Conservation (phyloP, 1,140 invertebrate genomes). For the Lasioglossum baleicum region DNA sequence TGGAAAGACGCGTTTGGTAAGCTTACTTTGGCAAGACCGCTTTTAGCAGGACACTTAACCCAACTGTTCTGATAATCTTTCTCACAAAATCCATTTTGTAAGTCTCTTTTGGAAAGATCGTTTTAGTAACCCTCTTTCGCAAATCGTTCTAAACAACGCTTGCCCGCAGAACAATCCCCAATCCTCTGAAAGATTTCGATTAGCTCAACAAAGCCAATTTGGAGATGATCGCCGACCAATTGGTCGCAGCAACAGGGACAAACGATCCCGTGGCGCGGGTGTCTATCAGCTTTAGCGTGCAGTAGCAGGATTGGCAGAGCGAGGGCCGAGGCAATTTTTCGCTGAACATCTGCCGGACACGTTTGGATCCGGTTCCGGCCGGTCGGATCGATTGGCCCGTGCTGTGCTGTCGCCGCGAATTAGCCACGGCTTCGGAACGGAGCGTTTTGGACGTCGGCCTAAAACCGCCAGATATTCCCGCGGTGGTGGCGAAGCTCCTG, state of each 20-base stretch:
- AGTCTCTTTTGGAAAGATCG: too few relatives aligned
- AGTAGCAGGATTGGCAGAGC: neutral
- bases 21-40: too few relatives aligned
- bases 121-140: too few relatives aligned
- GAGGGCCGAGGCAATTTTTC: constrained; percentile 6
- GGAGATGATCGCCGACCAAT: neutral
- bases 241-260: neutral
- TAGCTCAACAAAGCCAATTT: neutral
- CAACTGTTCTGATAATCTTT: too few relatives aligned
- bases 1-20: too few relatives aligned
- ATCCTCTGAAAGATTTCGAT: too few relatives aligned
- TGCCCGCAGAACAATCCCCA: too few relatives aligned
- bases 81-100: too few relatives aligned
- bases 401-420: constrained; percentile 37
- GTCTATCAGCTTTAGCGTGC: neutral
- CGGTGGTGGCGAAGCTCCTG: neutral
- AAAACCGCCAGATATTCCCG: constrained; percentile 25
- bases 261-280: neutral
- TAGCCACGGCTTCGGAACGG: constrained; percentile 49
- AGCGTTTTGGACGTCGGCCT: constrained; percentile 31
- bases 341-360: constrained; percentile 24
- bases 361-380: constrained; percentile 4
- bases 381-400: constrained; percentile 39
- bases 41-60: too few relatives aligned
- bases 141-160: too few relatives aligned